Conservation (phyloP, 2,797 vertebrate genomes). For the Fundulus diaphanus region DNA sequence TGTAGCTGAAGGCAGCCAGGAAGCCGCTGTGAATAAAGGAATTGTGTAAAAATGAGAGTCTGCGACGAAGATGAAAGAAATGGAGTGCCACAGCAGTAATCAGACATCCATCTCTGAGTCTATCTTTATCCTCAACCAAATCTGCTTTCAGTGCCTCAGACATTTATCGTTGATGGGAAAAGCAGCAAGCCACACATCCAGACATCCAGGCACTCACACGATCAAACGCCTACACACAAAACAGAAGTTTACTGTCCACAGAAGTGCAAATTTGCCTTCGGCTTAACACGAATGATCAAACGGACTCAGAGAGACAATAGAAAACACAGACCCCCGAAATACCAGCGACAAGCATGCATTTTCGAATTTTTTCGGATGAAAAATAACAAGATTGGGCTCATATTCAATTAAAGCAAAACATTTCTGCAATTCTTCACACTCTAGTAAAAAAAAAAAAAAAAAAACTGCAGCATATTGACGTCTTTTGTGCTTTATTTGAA, state of each 20-base stretch:
- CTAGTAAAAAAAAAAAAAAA: not conserved
- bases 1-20: constrained; percentile 53
- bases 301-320: constrained; percentile 14
- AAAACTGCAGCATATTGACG: not conserved
- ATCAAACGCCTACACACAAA: constrained; percentile 10
- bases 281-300: constrained; percentile 46
- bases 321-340: constrained; percentile 29
- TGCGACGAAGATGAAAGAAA: constrained; percentile 70
- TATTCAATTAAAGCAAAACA: constrained; percentile 28
- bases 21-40: constrained; percentile 52
- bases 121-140: constrained; percentile 73
- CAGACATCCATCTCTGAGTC: constrained; percentile 56
- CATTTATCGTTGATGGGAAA: constrained; percentile 51
- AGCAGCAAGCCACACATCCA: constrained; percentile 26
- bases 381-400: constrained; percentile 21
- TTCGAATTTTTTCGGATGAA: constrained; percentile 10
- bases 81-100: constrained; percentile 58
- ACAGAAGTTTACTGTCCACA: constrained; percentile 44
- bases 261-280: constrained; percentile 50
- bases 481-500: not conserved
- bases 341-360: constrained; percentile 12
- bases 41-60: constrained; percentile 50
- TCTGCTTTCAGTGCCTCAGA: constrained; percentile 61
- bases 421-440: constrained; percentile 28
- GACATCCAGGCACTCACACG: constrained; percentile 19